Base-by-base conservation (phyloP, 2,888 invertebrate species). In the Trichogramma dendrolimi region DNA sequence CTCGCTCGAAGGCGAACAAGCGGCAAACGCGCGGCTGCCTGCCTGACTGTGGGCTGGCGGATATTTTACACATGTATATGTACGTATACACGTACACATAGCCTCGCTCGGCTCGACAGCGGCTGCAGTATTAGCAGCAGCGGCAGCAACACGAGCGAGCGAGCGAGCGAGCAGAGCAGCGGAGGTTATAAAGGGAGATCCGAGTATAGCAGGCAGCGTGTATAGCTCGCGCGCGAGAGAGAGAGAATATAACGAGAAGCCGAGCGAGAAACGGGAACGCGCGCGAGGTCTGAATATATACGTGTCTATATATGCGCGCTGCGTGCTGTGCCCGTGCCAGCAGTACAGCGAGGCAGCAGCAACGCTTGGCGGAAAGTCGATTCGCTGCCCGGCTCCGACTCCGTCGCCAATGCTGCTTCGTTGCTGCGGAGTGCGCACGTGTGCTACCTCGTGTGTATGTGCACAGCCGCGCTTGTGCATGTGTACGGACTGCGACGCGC, bases 231-330 rank as follows among this genome's bases (percentile, higher is more conserved):
- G 27, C 55, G 65, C 66, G 61, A 62, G 64, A 64, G 66, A 66
- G 67, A 66, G 62, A 65, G 66, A 60, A 27, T 27, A 27, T 27
- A 27, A 27, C 27, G 68, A 60, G 63, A 64, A 63, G 63, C 65
- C 65, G 67, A 69, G 66, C 63, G 71, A 72, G 27, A 72, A 72
- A 68, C 71, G 68, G 67, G 64, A 63, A 68, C 67, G 69, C 61
- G 60, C 58, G 59, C 27, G 27, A 27, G 27, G 27, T 27, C 27
- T 27, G 27, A 27, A 27, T 27, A 27, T 27, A 27, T 27, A 27
- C 27, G 62, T 66, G 64, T 61, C 67, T 60, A 66, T 66, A 66
- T 61, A 61, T 65, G 67, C 69, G 61, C 64, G 66, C 65, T 61
- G 60, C 27, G 27, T 27, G 56, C 55, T 53, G 48, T 44, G 51